Conservation (phyloP, 2,797 vertebrate species). For the Sphenodon punctatus region DNA sequence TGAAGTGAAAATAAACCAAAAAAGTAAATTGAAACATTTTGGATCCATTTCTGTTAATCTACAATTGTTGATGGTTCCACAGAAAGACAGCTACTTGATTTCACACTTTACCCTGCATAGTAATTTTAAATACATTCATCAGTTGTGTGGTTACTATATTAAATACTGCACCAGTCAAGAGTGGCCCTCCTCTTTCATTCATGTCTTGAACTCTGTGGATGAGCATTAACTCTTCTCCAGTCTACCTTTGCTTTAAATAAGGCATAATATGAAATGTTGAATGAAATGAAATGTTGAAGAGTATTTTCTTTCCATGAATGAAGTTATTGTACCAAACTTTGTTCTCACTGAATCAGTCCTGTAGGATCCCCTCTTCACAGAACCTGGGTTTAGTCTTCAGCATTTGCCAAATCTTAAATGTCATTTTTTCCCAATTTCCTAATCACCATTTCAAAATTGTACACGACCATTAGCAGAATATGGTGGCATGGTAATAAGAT, state of each 20-base stretch:
- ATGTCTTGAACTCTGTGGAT: constrained; percentile 35
- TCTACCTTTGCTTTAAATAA: constrained; percentile 20
- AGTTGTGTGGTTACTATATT: constrained; percentile 35
- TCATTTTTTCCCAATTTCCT: constrained; percentile 18
- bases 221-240: constrained; percentile 32
- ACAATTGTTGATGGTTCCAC: neutral
- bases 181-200: constrained; percentile 16
- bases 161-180: constrained; percentile 36
- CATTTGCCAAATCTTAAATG: neutral
- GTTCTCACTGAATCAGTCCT: neutral
- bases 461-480: neutral
- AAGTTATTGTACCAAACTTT: neutral
- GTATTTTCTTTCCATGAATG: constrained; percentile 15
- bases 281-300: neutral
- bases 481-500: neutral
- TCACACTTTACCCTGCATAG: neutral
- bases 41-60: constrained; percentile 17
- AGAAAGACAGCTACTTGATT: constrained; percentile 17
- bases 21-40: constrained; percentile 1
- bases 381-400: neutral
- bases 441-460: neutral
- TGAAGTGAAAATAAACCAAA: constrained; percentile 23
- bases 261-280: constrained; percentile 11
- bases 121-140: constrained; percentile 28
- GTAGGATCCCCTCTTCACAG: neutral